Percentiles rank a stretch among this genome's conserved stretches.
These are phyloP conservation scores for Synanthedon vespiformis DNA, from an alignment of 2,888 invertebrate species.

Conservation along the genomic window DNA sequence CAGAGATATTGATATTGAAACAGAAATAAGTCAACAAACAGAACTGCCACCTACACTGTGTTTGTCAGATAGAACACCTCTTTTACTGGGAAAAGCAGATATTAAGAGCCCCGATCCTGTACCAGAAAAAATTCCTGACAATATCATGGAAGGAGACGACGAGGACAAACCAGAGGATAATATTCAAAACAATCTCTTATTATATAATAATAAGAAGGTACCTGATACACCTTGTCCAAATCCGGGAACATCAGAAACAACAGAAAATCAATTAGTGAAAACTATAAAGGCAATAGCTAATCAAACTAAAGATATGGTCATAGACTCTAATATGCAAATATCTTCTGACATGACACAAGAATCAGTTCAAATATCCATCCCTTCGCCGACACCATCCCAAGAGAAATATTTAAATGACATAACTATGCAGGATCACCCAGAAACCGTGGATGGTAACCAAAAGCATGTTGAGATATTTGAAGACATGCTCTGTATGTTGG, in stretches of 20 bases:
- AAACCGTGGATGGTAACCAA: slow-evolving; percentile 62
- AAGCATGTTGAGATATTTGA: slow-evolving; percentile 75
- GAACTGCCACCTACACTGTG: slow-evolving; percentile 56
- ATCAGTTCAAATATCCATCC: slow-evolving; percentile 75
- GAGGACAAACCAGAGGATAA: slow-evolving; percentile 59
- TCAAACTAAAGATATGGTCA: slow-evolving; percentile 68
- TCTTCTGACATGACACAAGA: slow-evolving; percentile 71
- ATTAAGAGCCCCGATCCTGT: slow-evolving; percentile 64
- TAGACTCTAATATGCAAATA: slow-evolving; percentile 68
- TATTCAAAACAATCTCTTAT: slow-evolving; percentile 35
- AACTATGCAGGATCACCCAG: slow-evolving; percentile 70
- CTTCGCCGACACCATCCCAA: slow-evolving; percentile 75
- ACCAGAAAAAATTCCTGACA: slow-evolving; percentile 65
- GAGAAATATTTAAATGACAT: slow-evolving; percentile 74
- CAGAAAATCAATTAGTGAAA: slow-evolving; percentile 56
- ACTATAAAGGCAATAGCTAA: slow-evolving; percentile 68
- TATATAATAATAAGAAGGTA: slow-evolving; percentile 41
- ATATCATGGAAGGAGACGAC: slow-evolving; percentile 61
- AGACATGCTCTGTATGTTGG: slow-evolving; percentile 77
- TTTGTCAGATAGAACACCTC: slow-evolving; percentile 46
- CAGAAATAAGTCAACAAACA: slow-evolving; percentile 62
- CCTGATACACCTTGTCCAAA: slow-evolving; percentile 22
- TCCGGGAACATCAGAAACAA: slow-evolving; percentile 17
- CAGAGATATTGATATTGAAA: slow-evolving; percentile 62
- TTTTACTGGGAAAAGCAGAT: slow-evolving; percentile 57